Percentiles rank a stretch among this genome's conserved stretches.
These are phyloP conservation scores for Akabosia matsudoensis DNA, from an alignment of 1,140 invertebrate species.

Conservation along the genomic window DNA sequence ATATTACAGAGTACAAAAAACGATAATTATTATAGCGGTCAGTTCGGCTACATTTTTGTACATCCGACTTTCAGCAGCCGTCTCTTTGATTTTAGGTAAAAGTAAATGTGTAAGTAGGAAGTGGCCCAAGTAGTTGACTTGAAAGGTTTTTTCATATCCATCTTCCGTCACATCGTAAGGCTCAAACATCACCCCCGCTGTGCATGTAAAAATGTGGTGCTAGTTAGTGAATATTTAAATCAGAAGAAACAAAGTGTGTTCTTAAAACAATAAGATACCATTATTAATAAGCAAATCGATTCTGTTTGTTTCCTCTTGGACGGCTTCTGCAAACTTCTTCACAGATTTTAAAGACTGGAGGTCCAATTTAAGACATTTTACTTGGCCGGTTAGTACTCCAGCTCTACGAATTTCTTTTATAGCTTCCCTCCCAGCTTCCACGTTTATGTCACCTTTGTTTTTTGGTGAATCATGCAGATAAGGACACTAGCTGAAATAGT, in stretches of 20 bases:
- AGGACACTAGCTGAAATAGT: not conserved
- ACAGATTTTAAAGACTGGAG: slow-evolving; percentile 69
- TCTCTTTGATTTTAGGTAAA: slow-evolving; percentile 67
- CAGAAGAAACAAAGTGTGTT: not conserved
- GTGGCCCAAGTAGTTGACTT: slow-evolving; percentile 80
- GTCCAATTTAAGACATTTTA: slow-evolving; percentile 58
- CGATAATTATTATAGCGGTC: slow-evolving; percentile 55
- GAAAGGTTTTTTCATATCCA: slow-evolving; percentile 77
- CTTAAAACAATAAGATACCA: slow-evolving; percentile 54
- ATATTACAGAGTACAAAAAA: too few species aligned
- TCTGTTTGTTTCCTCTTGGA: slow-evolving; percentile 61
- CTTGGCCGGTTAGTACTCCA: slow-evolving; percentile 54
- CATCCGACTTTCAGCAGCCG: slow-evolving; percentile 50
- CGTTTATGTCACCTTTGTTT: slow-evolving; percentile 54
- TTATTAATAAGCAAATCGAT: slow-evolving; percentile 78
- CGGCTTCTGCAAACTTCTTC: slow-evolving; percentile 64
- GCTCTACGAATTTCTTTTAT: slow-evolving; percentile 56
- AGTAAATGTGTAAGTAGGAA: slow-evolving; percentile 79
- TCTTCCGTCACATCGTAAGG: slow-evolving; percentile 71
- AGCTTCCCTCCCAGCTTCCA: slow-evolving; percentile 58
- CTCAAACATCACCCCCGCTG: slow-evolving; percentile 81
- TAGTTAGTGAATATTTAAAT: not conserved
- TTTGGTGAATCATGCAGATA: not conserved
- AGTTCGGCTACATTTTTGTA: too few species aligned
- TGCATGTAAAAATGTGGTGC: too few species aligned